Evolutionary conservation across 2,888 invertebrate genomes (phyloP).

Genomic region (Cantharis lateralis): DNA sequence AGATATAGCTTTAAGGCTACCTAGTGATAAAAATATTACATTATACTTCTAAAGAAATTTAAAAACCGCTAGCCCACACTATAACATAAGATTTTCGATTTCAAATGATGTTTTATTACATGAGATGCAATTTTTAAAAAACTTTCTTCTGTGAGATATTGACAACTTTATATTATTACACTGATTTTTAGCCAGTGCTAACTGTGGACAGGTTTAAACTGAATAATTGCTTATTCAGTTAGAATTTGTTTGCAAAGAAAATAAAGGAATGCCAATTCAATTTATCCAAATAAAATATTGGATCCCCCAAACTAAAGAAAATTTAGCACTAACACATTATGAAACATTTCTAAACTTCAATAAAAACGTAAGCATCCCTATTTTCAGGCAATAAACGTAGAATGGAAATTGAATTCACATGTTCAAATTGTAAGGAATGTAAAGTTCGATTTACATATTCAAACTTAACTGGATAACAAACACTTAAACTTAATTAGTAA

Average conservation of each 20-base stretch:
- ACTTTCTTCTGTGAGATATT: too few relatives aligned
- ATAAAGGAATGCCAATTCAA: not conserved
- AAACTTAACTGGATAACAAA: too few relatives aligned
- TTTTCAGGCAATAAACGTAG: not conserved
- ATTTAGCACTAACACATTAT: not conserved
- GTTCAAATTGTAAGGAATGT: not conserved
- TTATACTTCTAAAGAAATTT: not conserved
- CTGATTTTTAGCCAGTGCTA: too few relatives aligned
- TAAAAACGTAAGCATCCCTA: not conserved
- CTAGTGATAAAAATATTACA: not conserved
- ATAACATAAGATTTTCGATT: not conserved
- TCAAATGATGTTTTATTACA: not conserved
- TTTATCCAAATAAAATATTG: not conserved
- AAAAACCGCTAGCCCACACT: not conserved
- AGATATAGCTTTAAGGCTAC: not conserved
- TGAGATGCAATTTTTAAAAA: too few relatives aligned
- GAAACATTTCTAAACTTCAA: not conserved
- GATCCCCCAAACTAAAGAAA: not conserved
- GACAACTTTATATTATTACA: too few relatives aligned
- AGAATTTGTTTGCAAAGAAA: not conserved
- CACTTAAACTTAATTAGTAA: too few relatives aligned
- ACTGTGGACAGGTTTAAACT: not conserved
- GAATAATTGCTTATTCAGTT: not conserved
- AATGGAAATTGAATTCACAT: not conserved
- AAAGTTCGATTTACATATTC: not conserved